These are phyloP conservation scores for Tetragonisca angustula DNA, from an alignment of 2,888 invertebrate species.

Conservation along the genomic window DNA sequence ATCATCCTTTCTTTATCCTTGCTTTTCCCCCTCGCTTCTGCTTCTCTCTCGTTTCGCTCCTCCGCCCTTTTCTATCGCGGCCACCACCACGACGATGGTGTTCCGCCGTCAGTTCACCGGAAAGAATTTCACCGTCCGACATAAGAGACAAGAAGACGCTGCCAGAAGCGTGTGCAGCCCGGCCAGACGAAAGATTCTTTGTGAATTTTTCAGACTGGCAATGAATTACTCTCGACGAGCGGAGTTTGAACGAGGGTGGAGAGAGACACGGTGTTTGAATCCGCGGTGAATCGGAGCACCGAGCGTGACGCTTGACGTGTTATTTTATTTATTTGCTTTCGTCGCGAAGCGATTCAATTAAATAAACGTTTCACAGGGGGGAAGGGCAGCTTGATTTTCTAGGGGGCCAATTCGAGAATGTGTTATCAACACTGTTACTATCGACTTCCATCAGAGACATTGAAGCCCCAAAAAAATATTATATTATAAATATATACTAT, in stretches of 20 bases:
- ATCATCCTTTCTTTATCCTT: constrained; percentile 46
- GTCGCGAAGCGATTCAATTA: neutral
- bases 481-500: too few relatives aligned
- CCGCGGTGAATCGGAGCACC: constrained; percentile 11
- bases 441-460: too few relatives aligned
- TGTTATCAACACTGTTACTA: too few relatives aligned
- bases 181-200: constrained; percentile 47
- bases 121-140: constrained; percentile 55
- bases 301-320: constrained; percentile 45
- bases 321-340: constrained; percentile 47
- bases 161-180: constrained; percentile 36
- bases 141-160: constrained; percentile 62
- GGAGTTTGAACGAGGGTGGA: neutral
- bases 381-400: too few relatives aligned
- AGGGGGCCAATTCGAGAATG: too few relatives aligned
- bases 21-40: neutral
- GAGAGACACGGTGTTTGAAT: too few relatives aligned
- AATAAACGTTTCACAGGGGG: too few relatives aligned
- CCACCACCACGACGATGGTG: neutral
- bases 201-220: constrained; percentile 64
- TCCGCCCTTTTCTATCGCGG: constrained; percentile 25
- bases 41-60: neutral
- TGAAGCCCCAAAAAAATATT: too few relatives aligned
- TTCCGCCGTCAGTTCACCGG: constrained; percentile 25
- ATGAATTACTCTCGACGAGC: constrained; percentile 57